phyloP scores from a whole-genome alignment of 2,113 vertebrate genomes.

The Poecile atricapillus region DNA sequence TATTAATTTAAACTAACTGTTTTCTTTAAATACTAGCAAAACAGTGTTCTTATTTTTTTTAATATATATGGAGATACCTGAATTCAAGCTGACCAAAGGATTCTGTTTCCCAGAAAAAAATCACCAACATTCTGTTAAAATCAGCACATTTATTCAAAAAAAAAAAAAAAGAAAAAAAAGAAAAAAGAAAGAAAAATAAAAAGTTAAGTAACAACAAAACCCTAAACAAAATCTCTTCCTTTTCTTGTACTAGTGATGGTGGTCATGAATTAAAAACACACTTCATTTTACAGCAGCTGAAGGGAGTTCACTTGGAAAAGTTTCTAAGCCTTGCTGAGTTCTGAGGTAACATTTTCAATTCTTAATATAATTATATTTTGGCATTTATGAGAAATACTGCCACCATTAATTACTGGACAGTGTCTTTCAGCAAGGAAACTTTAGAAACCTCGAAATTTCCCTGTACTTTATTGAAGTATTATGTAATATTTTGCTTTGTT shows the following conservation, averaged over 20 bases:
- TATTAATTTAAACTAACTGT: not conserved
- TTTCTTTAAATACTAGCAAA: not conserved
- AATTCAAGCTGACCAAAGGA: not conserved
- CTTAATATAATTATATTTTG: not conserved
- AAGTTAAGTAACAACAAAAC: not conserved
- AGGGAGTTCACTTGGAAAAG: not conserved
- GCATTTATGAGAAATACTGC: not conserved
- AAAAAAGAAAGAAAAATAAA: no score
- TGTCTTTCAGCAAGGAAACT: not conserved
- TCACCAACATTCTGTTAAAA: not conserved
- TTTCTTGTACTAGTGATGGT: not conserved
- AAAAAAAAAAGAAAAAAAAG: not conserved
- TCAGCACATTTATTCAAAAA: not conserved
- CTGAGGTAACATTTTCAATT: not conserved
- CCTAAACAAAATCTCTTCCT: not conserved
- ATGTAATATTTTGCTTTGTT: not conserved
- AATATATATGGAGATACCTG: not conserved
- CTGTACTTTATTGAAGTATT: not conserved
- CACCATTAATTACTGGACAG: not conserved
- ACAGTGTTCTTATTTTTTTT: not conserved
- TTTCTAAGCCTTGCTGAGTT: not conserved
- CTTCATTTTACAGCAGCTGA: not conserved
- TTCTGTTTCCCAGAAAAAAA: not conserved
- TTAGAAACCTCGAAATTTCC: constrained; percentile 17
- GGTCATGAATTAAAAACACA: not conserved